phyloP scores from a whole-genome alignment of 2,113 vertebrate genomes.

The Rutilus rutilus region DNA sequence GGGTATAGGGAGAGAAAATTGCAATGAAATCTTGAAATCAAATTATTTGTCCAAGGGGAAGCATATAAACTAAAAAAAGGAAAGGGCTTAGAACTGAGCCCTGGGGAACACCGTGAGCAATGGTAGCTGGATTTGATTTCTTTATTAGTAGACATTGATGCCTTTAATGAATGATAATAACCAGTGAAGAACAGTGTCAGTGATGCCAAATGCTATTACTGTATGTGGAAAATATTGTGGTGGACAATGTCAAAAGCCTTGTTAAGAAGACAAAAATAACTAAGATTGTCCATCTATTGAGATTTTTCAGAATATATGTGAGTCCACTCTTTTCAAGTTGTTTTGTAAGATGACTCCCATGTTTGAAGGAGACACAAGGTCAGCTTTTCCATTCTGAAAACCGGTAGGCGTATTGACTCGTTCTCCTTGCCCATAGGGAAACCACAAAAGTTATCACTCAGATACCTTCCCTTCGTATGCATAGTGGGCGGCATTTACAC shows the following conservation, averaged over 20 bases:
- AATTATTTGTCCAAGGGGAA: neutral
- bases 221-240: neutral
- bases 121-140: neutral
- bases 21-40: neutral
- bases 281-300: neutral
- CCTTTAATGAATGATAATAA: neutral
- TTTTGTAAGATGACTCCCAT: neutral
- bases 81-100: neutral
- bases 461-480: neutral
- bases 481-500: neutral
- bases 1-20: neutral
- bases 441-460: neutral
- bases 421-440: neutral
- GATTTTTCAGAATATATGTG: neutral
- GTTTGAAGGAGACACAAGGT: neutral
- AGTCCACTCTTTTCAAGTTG: neutral
- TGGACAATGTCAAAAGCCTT: neutral
- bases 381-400: neutral
- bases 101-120: neutral
- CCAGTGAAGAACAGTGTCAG: neutral
- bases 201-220: neutral
- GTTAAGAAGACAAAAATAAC: neutral
- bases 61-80: neutral
- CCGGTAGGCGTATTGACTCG: neutral
- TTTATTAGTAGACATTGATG: neutral